phyloP scores from a whole-genome alignment of 2,888 invertebrate species.

The Lysandra bellargus region DNA sequence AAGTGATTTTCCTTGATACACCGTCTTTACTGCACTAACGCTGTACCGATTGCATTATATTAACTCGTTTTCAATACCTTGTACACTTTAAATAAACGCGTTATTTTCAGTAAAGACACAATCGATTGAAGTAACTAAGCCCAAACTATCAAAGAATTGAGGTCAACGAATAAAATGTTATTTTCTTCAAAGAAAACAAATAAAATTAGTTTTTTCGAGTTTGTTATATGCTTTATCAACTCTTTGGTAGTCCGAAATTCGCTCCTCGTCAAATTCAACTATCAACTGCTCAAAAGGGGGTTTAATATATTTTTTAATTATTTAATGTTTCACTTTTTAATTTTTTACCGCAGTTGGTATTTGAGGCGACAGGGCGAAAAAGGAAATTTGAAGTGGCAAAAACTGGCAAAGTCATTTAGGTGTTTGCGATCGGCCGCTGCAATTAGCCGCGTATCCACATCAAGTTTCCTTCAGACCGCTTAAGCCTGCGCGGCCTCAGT shows the following conservation, averaged over 20 bases:
- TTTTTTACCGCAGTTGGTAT: slow-evolving; percentile 68
- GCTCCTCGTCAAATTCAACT: slow-evolving; percentile 71
- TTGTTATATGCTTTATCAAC: slow-evolving; percentile 50
- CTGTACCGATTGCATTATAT: slow-evolving; percentile 42
- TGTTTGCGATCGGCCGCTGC: slow-evolving; percentile 32
- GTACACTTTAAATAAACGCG: slow-evolving; percentile 34
- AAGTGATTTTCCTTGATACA: slow-evolving; percentile 69
- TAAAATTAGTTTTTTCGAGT: background rate
- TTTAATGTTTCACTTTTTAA: slow-evolving; percentile 36
- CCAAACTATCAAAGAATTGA: slow-evolving; percentile 65
- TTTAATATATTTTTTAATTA: slow-evolving; percentile 54
- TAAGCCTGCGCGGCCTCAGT: slow-evolving; percentile 74
- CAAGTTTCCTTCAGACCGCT: slow-evolving; percentile 67
- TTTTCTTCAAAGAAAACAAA: background rate
- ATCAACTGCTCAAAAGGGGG: slow-evolving; percentile 74
- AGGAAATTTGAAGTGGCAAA: slow-evolving; percentile 64
- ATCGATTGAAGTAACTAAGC: slow-evolving; percentile 68
- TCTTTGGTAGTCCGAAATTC: slow-evolving; percentile 59
- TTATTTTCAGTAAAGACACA: slow-evolving; percentile 72
- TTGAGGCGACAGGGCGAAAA: slow-evolving; percentile 73
- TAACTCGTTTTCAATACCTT: slow-evolving; percentile 36
- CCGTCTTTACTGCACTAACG: slow-evolving; percentile 71
- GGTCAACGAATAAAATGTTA: slow-evolving; percentile 12
- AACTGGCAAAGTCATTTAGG: slow-evolving; percentile 30
- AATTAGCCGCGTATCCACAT: slow-evolving; percentile 52